Conservation (phyloP, 2,888 invertebrate species). For the Tetheella fluctuosa region DNA sequence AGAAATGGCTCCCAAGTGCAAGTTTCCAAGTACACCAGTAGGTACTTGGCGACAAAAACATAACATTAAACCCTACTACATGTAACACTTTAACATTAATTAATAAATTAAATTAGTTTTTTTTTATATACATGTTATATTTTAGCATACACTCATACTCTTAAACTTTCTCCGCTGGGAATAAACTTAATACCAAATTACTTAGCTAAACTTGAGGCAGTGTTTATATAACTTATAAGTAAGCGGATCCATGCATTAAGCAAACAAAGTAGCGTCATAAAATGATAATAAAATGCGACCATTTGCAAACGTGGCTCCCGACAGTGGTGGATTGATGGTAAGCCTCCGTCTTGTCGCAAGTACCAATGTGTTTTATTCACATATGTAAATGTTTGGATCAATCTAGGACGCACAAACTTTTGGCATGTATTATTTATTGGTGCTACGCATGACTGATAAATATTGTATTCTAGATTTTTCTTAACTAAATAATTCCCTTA, state of each 20-base stretch:
- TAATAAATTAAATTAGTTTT: too few relatives aligned
- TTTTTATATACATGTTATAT: too few relatives aligned
- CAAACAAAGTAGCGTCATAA: constrained; percentile 7
- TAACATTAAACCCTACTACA: too few relatives aligned
- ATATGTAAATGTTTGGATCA: constrained; percentile 33
- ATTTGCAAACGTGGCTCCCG: constrained; percentile 10
- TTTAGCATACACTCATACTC: background rate
- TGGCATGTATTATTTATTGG: constrained; percentile 35
- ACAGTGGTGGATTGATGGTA: constrained; percentile 12
- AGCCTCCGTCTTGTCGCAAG: constrained; percentile 18
- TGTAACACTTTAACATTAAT: too few relatives aligned
- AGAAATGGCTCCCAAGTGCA: too few relatives aligned
- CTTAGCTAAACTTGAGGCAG: background rate
- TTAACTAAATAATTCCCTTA: too few relatives aligned
- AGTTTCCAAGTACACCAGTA: too few relatives aligned
- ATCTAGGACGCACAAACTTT: constrained; percentile 33
- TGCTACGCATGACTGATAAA: constrained; percentile 10
- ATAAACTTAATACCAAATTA: background rate
- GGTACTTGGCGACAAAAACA: too few relatives aligned
- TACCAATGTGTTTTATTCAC: constrained; percentile 29
- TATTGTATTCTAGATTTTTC: background rate
- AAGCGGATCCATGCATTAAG: background rate
- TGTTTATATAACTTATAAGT: background rate
- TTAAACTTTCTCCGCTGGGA: background rate
- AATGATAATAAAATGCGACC: constrained; percentile 1